These are phyloP conservation scores for Spea hammondii DNA, from an alignment of 2,797 vertebrate species.

Conservation along the genomic window DNA sequence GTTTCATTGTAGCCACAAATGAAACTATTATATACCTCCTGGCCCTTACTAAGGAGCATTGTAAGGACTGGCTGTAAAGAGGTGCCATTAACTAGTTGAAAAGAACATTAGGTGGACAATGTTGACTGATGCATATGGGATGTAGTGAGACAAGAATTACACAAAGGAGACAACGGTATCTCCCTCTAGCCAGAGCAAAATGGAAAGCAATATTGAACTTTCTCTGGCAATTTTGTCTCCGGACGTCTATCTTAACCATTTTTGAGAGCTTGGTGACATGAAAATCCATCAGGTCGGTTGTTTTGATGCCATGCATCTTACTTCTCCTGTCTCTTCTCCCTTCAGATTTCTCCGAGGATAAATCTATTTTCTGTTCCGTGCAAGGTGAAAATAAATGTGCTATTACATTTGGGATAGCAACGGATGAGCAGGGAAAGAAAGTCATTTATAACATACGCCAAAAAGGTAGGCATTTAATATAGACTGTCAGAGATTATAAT, in stretches of 20 bases:
- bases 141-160: constrained; percentile 63
- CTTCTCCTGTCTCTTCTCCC: constrained; percentile 61
- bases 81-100: constrained; percentile 55
- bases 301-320: constrained; percentile 59
- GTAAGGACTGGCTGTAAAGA: background rate
- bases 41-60: constrained; percentile 29
- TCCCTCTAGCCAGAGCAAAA: constrained; percentile 33
- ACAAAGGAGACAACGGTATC: constrained; percentile 42
- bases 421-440: constrained; percentile 74
- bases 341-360: constrained; percentile 82
- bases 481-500: constrained; percentile 52
- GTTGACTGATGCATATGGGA: constrained; percentile 62
- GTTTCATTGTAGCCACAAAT: constrained; percentile 68
- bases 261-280: constrained; percentile 53
- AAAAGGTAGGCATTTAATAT: constrained; percentile 72
- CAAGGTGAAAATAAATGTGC: constrained; percentile 85
- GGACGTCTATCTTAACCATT: constrained; percentile 33
- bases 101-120: constrained; percentile 66
- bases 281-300: constrained; percentile 53
- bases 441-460: constrained; percentile 76
- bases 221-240: constrained; percentile 52
- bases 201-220: constrained; percentile 44
- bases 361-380: constrained; percentile 78
- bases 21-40: constrained; percentile 64
- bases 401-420: constrained; percentile 80